Conservation (phyloP, 2,888 invertebrate genomes). For the Phymatocera aterrima region DNA sequence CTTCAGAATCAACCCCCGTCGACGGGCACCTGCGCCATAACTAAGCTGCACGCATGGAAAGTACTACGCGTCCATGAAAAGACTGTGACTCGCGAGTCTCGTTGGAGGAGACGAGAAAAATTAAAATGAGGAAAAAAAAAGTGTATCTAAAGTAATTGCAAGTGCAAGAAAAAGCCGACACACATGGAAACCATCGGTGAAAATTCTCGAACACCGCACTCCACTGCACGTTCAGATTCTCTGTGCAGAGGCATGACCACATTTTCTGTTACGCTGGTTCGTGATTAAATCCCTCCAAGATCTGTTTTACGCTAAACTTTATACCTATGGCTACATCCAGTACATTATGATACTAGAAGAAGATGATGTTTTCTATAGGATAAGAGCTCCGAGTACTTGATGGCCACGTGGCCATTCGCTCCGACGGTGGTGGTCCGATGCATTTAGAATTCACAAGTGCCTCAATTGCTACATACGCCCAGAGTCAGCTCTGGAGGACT, state of each 20-base stretch:
- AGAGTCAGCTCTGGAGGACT: conserved; percentile 17
- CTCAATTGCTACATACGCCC: conserved; percentile 3
- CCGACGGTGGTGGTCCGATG: conserved; percentile 60
- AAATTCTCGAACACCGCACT: too few relatives aligned
- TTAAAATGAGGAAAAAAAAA: neutral
- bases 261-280: neutral
- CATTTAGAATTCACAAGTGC: conserved; percentile 68
- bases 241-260: neutral
- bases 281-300: neutral
- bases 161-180: too few relatives aligned
- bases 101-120: neutral
- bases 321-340: too few relatives aligned
- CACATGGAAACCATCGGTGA: too few relatives aligned
- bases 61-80: conserved; percentile 12
- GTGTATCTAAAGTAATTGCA: too few relatives aligned
- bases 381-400: conserved; percentile 47
- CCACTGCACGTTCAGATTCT: neutral
- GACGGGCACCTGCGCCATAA: neutral
- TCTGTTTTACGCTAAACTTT: too few relatives aligned
- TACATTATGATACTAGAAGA: neutral
- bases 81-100: neutral
- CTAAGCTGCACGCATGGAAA: neutral
- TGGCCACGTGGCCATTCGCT: conserved; percentile 62
- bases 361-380: conserved; percentile 16
- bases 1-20: neutral